These are phyloP conservation scores for Xestia c-nigrum DNA, from an alignment of 2,888 invertebrate genomes.

Conservation along the genomic window DNA sequence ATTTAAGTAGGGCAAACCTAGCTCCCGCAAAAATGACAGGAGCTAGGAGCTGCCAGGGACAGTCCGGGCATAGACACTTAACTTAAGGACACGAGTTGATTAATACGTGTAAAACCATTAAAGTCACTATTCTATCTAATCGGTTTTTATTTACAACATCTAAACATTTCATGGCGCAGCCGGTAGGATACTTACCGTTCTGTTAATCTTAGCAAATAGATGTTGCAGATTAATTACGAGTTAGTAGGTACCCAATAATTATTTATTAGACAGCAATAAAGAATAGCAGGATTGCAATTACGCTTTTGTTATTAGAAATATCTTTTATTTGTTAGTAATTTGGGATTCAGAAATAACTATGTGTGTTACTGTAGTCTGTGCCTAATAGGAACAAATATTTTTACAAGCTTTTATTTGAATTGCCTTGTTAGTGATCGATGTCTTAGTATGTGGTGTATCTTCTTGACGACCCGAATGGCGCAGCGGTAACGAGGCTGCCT, in stretches of 20 bases:
- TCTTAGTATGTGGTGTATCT: too few species aligned
- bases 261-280: slow-evolving; percentile 42
- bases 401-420: neutral
- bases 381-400: neutral
- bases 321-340: neutral
- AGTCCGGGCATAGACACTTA: too few species aligned
- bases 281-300: slow-evolving; percentile 15
- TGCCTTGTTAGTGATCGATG: neutral
- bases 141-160: too few species aligned
- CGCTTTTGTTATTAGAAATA: slow-evolving; percentile 17
- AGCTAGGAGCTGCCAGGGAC: too few species aligned
- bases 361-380: neutral
- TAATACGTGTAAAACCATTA: too few species aligned
- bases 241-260: neutral
- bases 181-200: slow-evolving; percentile 5
- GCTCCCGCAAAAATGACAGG: too few species aligned
- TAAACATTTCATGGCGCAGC: too few species aligned
- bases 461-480: too few species aligned
- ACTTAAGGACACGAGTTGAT: too few species aligned
- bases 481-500: too few species aligned
- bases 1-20: too few species aligned
- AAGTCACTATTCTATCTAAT: too few species aligned
- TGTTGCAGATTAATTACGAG: slow-evolving; percentile 21
- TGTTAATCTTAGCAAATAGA: slow-evolving; percentile 9
- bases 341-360: slow-evolving; percentile 2